Base-by-base conservation (phyloP, 1,140 invertebrate genomes). In the Mya arenaria region DNA sequence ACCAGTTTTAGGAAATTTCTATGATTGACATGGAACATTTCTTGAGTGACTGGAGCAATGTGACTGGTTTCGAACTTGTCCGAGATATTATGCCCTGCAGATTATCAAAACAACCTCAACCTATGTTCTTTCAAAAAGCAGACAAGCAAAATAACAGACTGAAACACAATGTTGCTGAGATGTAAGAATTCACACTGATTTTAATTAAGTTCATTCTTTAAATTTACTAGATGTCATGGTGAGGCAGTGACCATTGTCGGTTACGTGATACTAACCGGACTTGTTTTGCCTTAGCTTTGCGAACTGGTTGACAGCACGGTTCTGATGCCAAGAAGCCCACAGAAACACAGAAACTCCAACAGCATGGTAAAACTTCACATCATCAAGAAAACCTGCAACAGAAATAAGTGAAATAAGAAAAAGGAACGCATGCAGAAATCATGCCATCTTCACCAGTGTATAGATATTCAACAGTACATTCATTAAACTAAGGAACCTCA, bases 281-380 rank as follows among this genome's bases (percentile, higher is more conserved):
- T 81, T 81, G 36, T 71, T 69, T 62, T 72, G 56, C 34, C 78
- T 36, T 4, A 81, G 66, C 32, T 81, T 58, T 23, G 78, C 78
- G 48, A 81, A 81, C 58, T 72, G 66, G 23, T 37, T 15, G 17
- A 68, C 66, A 25, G 52, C 55, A 19, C n/a, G 36, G 6, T 41
- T 41, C 25, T 81, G 78, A 13, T 81, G 58, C 36, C 52, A 71
- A 32, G 78, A 69, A 23, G 66, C 66, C 78, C 78, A 81, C 5
- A 62, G n/a, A 37, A 81, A 81, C 15, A 71, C 1, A 17, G 32
- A 10, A n/a, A 81, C 1, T 23, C 78, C 78, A 81, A 81, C 30
- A 63, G 63, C 69, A 62, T 81, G 78, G 32, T 81, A 13, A 48
- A 48, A 48, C 44, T 48, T 48, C 10, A n/a, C n/a, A n/a, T n/a